Evolutionary conservation across 2,113 vertebrate species (phyloP).

Genomic region (Leptocoma aspasia): DNA sequence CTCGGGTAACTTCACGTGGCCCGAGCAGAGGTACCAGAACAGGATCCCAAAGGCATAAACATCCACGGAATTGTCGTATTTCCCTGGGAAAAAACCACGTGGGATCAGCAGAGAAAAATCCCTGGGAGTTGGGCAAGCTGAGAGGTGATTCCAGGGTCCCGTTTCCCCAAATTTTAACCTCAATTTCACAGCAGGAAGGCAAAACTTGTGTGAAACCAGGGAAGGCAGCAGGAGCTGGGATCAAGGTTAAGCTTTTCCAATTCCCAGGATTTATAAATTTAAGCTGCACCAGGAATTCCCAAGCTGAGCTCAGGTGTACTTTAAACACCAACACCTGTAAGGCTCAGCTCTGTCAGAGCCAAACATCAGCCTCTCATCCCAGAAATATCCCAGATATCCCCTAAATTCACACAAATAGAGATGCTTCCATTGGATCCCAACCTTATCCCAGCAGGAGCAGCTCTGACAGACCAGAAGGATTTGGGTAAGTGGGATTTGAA

Average conservation of each 20-base stretch:
- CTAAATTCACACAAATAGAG: background rate
- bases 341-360: background rate
- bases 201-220: background rate
- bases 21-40: constrained; percentile 99
- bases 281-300: background rate
- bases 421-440: background rate
- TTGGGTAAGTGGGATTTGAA: background rate
- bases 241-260: background rate
- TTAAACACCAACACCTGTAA: background rate
- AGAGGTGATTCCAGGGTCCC: background rate
- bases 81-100: constrained; percentile 73
- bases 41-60: constrained; percentile 98
- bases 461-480: background rate
- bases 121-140: background rate
- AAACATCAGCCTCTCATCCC: background rate
- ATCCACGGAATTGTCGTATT: constrained; percentile 97
- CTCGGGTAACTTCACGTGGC: constrained; percentile 93
- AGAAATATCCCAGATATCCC: background rate
- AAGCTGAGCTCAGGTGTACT: background rate
- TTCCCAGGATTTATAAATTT: background rate
- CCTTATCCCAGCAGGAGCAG: background rate
- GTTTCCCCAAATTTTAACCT: background rate
- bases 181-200: background rate
- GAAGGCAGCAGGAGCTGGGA: background rate
- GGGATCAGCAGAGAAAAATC: background rate